Evolutionary conservation across 2,797 vertebrate genomes (phyloP).

Genomic region (Cryptoprocta ferox): DNA sequence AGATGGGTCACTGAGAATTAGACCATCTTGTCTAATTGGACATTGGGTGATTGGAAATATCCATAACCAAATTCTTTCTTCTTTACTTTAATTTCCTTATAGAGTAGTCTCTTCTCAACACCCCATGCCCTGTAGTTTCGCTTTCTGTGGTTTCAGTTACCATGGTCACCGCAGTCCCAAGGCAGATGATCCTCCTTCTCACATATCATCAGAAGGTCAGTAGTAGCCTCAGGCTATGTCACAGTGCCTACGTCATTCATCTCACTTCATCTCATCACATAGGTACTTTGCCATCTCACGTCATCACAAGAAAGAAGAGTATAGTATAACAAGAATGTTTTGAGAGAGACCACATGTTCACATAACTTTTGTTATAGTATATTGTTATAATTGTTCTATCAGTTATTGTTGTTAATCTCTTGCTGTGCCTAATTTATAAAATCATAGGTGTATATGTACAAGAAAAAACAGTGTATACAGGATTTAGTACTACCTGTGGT

Average conservation of each 20-base stretch:
- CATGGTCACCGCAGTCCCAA: background rate
- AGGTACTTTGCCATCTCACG: background rate
- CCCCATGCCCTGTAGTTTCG: background rate
- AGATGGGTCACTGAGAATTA: background rate
- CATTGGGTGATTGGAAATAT: conserved; percentile 4
- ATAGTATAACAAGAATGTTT: background rate
- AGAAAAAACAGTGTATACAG: background rate
- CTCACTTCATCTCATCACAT: background rate
- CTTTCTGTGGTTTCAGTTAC: background rate
- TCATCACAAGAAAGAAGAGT: background rate
- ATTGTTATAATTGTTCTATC: background rate
- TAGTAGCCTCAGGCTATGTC: background rate
- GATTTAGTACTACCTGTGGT: background rate
- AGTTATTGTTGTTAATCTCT: background rate
- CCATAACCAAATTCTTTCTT: background rate
- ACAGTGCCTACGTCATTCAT: background rate
- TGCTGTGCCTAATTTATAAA: background rate
- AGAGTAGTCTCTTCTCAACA: background rate
- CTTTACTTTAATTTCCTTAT: background rate
- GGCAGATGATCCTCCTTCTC: background rate
- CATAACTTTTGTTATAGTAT: background rate
- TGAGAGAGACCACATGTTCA: background rate
- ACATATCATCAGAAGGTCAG: background rate
- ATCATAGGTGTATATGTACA: background rate
- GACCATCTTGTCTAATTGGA: background rate